Percentiles rank a stretch among this genome's conserved stretches.
Conservation (phyloP, 1,140 invertebrate species). For the Saxidomus purpurata region DNA sequence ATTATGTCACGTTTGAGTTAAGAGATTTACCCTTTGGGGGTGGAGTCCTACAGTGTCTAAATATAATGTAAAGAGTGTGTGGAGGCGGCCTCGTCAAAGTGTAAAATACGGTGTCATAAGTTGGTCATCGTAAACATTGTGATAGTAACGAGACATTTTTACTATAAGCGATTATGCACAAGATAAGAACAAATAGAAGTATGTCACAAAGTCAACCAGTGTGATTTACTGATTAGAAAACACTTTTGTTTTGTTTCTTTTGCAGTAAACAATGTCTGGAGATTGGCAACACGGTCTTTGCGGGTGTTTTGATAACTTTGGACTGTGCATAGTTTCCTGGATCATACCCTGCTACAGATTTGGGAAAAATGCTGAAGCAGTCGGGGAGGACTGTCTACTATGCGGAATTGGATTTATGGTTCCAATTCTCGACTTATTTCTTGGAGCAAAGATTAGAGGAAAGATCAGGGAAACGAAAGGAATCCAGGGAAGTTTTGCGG, state of each 20-base stretch:
- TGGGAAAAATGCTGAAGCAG: constrained; percentile 84
- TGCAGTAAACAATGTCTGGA: constrained; percentile 73
- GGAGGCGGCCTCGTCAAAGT: too few species aligned
- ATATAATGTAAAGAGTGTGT: too few species aligned
- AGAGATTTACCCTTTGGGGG: too few species aligned
- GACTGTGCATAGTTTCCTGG: constrained; percentile 83
- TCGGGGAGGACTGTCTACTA: constrained; percentile 82
- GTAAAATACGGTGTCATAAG: too few species aligned
- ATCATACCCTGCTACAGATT: constrained; percentile 84
- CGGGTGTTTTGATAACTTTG: constrained; percentile 84
- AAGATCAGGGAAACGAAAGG: constrained; percentile 83
- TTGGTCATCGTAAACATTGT: too few species aligned
- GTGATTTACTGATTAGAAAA: too few species aligned
- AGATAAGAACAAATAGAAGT: not conserved
- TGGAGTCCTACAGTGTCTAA: too few species aligned
- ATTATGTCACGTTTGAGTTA: too few species aligned
- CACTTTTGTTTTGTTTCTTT: not conserved
- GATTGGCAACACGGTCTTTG: constrained; percentile 83
- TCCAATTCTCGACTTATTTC: constrained; percentile 78
- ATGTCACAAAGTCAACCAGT: too few species aligned
- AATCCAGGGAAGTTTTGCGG: constrained; percentile 80
- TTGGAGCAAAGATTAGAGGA: constrained; percentile 78
- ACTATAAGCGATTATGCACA: not conserved
- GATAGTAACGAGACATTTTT: not conserved
- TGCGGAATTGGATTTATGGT: constrained; percentile 80